Conservation (phyloP, 2,888 invertebrate species). For the Teleogryllus oceanicus region DNA sequence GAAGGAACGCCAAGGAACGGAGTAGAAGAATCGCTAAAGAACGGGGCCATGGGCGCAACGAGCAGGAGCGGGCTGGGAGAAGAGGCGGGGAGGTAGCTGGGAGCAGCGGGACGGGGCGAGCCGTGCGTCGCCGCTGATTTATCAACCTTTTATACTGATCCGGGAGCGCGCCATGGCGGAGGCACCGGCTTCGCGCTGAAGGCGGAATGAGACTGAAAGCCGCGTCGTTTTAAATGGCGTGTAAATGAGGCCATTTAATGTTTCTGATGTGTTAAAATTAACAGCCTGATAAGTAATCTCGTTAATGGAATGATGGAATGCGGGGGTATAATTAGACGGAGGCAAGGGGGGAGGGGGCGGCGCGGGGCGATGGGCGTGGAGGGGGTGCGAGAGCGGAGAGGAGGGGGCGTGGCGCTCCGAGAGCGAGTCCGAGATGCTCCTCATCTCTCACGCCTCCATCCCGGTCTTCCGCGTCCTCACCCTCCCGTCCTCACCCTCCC, state of each 20-base stretch:
- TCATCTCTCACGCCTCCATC: no score
- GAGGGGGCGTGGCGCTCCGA: neutral
- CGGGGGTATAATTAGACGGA: neutral
- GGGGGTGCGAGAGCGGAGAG: neutral
- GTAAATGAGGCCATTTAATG: conserved; percentile 18
- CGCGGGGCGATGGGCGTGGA: neutral
- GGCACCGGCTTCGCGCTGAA: neutral
- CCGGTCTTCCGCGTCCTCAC: no score
- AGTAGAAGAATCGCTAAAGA: no score
- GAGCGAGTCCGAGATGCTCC: neutral
- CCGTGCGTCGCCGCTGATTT: neutral
- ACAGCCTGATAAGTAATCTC: conserved; percentile 18
- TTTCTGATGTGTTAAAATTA: conserved; percentile 10
- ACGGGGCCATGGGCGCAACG: no score
- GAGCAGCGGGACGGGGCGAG: neutral
- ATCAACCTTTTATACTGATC: neutral
- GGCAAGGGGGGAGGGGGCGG: neutral
- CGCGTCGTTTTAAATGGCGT: neutral
- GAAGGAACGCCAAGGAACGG: no score
- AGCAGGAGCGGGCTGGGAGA: neutral
- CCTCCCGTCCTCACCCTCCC: no score
- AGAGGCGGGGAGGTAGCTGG: neutral
- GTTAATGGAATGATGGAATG: conserved; percentile 18
- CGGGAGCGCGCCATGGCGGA: neutral
- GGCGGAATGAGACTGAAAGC: conserved; percentile 1